A percentile compares a stretch with the other conserved stretches of the same genome.
Evolutionary conservation across 2,797 vertebrate genomes (phyloP).

Genomic region (Pseudochromis fuscus): DNA sequence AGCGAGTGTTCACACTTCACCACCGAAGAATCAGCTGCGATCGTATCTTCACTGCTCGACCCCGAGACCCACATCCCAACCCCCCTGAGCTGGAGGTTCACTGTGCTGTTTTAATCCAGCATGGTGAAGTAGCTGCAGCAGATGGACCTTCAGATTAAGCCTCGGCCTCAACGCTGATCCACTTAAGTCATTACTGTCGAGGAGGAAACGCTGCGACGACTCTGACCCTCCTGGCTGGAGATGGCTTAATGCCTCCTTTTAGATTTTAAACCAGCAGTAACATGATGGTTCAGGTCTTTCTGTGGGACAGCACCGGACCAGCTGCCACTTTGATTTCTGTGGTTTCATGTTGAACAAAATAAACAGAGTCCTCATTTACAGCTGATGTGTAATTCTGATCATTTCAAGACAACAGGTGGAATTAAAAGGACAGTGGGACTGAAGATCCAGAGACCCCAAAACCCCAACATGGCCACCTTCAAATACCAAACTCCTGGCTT

Average conservation of each 20-base stretch:
- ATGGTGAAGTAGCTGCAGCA: slow-evolving; percentile 66
- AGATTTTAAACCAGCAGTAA: slow-evolving; percentile 34
- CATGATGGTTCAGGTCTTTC: slow-evolving; percentile 20
- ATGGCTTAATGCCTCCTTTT: slow-evolving; percentile 39
- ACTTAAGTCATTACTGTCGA: slow-evolving; percentile 82
- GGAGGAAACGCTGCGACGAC: slow-evolving; percentile 42
- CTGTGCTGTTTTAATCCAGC: slow-evolving; percentile 73
- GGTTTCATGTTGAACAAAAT: not conserved
- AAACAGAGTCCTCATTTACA: too few relatives aligned
- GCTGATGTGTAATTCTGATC: too few relatives aligned
- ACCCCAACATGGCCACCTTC: too few relatives aligned
- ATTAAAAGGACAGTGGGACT: too few relatives aligned
- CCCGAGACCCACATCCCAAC: not conserved
- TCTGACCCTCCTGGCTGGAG: slow-evolving; percentile 38
- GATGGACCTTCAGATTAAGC: slow-evolving; percentile 82
- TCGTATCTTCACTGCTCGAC: not conserved
- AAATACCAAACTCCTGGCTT: too few relatives aligned
- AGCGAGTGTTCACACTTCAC: not conserved
- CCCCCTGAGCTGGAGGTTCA: slow-evolving; percentile 24
- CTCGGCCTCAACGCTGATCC: slow-evolving; percentile 77
- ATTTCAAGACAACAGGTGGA: too few relatives aligned
- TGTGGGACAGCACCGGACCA: not conserved
- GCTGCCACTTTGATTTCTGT: not conserved
- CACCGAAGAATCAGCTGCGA: slow-evolving; percentile 2
- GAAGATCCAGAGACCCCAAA: too few relatives aligned